Base-by-base conservation (phyloP, 2,888 invertebrate species). In the Eueremaeus valkanovi region DNA sequence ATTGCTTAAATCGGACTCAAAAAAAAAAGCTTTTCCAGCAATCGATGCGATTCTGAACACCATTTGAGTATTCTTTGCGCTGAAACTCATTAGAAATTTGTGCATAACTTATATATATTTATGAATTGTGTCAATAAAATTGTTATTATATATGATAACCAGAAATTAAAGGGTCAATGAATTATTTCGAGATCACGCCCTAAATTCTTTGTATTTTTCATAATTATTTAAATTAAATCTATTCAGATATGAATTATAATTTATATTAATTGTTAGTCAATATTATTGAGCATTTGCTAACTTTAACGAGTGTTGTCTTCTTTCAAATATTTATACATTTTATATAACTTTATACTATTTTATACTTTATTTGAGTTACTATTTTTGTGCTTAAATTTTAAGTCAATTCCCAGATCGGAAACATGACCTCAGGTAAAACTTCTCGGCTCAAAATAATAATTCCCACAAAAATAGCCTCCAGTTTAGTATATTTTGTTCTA, bases 141-240 rank as follows among this genome's bases (percentile, higher is more conserved):
- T 68, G 5, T 9, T 68, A n/a, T 31, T 31, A 33, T 68, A 31
- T 61, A 31, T 68, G n/a, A 68, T 42, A 68, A 68, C 68, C 16
- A 40, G 68, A 68, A 68, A 61, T 61, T 31, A 61, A 68, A 40
- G 68, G 68, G 68, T 68, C 68, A 68, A 21, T 40, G 68, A 68
- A 42, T 68, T 68, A 27, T 68, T 42, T 68, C 42, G 36, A 40
- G 68, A 68, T 68, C 68, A 68, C 68, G 68, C 68, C 68, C 68
- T 68, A 33, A 68, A 68, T 68, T 68, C 42, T 68, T 68, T 1
- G 9, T 18, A 31, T 33, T 63, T 61, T 63, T n/a, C n/a, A 36
- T 42, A 68, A 68, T 27, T 68, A 40, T 40, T 68, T 24, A 24
- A 61, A 55, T 55, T 55, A n/a, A 21, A 21, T 55, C 21, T 55